Evolutionary conservation across 2,797 vertebrate species (phyloP), one percentile per base, ranked within the genome.

Genomic region (Garrulus glandarius): DNA sequence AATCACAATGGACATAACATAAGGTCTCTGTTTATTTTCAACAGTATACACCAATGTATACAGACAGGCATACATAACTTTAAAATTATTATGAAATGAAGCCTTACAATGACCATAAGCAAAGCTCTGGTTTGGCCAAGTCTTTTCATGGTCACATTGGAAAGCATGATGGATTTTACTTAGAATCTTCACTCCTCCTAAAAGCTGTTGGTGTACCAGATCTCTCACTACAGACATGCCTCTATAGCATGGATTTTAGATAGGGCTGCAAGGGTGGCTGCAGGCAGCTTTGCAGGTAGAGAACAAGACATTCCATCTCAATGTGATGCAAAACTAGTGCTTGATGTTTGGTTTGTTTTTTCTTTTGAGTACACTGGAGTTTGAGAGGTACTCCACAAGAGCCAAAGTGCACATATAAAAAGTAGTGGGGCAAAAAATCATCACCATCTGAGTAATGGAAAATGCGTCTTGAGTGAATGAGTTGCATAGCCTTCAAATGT

Each of bases 21-120:
- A 98, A 97, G 97, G 97, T 96, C 96, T 97, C 98, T 98, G 95
- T 98, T 98, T 97, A 97, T 98, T 97, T 97, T 97, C 93, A 97
- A 98, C 95, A 96, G 97, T 96, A 97, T 97, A 87, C 83, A 96
- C 82, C 93, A 37, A 93, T 86, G 46, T 95, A 85, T 55, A 44
- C 17, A 53, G 84, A 95, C 92, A 92, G 79, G 57, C 49, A 32
- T 93, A 96, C 4, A 20, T 95, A 88, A 94, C 79, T 88, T 93
- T 64, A 82, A 85, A 96, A 87, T 86, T 84, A 36, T 65, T 87
- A 65, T 55, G 86, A 93, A 96, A 55, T 0, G 3, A 93, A 88
- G 52, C 32, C 67, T 89, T 81, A 50, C 63, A 44, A 44, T 52
- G 79, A 67, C 36, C 13, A 27, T 57, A 43, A 78, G 41, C 37